Base-by-base conservation (phyloP, 2,113 vertebrate genomes). In the Argyrosomus japonicus region DNA sequence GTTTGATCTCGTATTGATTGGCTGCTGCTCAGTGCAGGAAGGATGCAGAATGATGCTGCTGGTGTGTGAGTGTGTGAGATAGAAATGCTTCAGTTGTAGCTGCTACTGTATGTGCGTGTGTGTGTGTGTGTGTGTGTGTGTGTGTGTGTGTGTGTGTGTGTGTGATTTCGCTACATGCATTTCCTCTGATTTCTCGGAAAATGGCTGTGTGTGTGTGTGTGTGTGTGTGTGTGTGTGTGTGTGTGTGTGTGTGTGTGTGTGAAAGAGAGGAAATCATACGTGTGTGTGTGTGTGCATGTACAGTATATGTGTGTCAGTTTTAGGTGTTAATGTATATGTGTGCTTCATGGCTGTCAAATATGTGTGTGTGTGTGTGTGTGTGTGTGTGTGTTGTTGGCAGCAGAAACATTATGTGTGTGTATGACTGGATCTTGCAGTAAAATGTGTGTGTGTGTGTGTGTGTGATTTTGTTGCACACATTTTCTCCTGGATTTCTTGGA, bases 11-110 rank as follows among this genome's bases (percentile, higher is more conserved):
- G 8, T 54, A 64, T 45, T 81, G 84, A 76, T 63, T 25, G 51
- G 32, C 25, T 68, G 64, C 13, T 65, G 69, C 25, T 53, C 2
- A 13, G 27, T 45, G 63, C 56, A 73, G 54, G 48, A 17, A 74
- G 51, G 80, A 58, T 88, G 68, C 68, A 77, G 54, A 29, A 27
- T 64, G 79, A 73, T 82, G 77, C 70, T 73, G 75, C 51, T 6
- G 29, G 61, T 76, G 69, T 73, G 69, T 73, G 88, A 63, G 32
- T 81, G 60, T 73, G 62, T 14, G 58, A 48, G 18, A 68, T 19
- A 8, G 53, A 60, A 17, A 79, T 75, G 70, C 36, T 79, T 61
- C 53, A 79, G 45, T 32, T 40, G 14, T 61, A 69, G 68, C 51
- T 82, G 62, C 72, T 15, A 60, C 15, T 80, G 71, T 57, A 10